Evolutionary conservation across 64 coral and sea anemone species (phyloP), one percentile per base, ranked within the genome.

Genomic region (Catalaphyllia jardinei): DNA sequence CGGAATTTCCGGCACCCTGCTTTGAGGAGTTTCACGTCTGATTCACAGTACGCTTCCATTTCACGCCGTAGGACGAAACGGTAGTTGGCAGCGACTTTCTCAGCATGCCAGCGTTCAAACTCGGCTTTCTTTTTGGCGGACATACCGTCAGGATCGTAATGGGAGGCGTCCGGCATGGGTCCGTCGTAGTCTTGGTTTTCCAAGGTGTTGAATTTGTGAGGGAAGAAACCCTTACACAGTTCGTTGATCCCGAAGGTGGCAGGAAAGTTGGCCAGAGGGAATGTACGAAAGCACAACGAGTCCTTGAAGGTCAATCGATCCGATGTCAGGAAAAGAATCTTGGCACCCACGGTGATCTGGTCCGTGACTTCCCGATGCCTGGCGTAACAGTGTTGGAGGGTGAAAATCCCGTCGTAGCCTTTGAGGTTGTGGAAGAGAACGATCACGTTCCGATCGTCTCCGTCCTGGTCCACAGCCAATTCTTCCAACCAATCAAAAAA

Each of bases 21-120:
- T 18, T 82, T 59, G 24, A 86, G n/a, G 15, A 92, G 24, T 18
- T 50, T 63, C 2, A 92, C 90, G 19, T 92, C 90, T 0, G 90
- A 86, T 31, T 55, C 2, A 39, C 73, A 86, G 54, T 86, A 86
- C 8, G 72, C 82, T 22, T 78, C 8, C 20, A 92, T 10, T 67
- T 86, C 90, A 18, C 77, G 2, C 15, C 67, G 38, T 16, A 92
- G 67, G 10, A 57, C 12, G 50, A 79, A 60, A 4, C 13, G 22
- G 18, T 15, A 4, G 16, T 30, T 30, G 10, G 24, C 22, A 2
- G 22, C 29, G 13, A 17, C 2, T 16, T 28, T 29, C 1, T 62
- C 55, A 1, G 13, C 33, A 52, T 89, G 28, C 87, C 87, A 89
- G 8, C 4, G 20, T 16, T 79, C 25, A 2, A 88, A 57, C 10